Base-by-base conservation (phyloP, 1,140 invertebrate genomes). In the Paralvinella palmiformis region DNA sequence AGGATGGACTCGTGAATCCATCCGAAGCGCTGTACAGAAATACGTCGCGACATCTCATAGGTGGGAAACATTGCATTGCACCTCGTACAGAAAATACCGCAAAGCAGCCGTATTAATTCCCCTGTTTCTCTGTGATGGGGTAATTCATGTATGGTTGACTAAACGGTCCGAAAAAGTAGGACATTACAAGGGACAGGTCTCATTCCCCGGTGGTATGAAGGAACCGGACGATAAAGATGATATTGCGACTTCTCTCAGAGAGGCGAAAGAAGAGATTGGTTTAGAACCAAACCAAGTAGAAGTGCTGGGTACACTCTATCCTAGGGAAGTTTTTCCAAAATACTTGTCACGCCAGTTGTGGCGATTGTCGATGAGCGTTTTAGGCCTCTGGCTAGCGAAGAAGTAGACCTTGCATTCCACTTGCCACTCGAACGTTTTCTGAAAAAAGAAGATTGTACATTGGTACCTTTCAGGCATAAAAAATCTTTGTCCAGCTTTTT, bases 181-280 rank as follows among this genome's bases (percentile, higher is more conserved):
- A 1, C n/a, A n/a, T n/a, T 27, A 57, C 10, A 57, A 57, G 45
- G 66, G 68, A 6, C 44, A 68, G 29, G 55, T 69, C 3, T 61
- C 61, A 13, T 69, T 69, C 55, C 63, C 63, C 24, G 68, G 68
- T n/a, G 68, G 68, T n/a, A 69, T 45, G 61, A 36, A 62, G 20
- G 68, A 69, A 36, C 20, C 45, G 17, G n/a, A n/a, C n/a, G 68
- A 69, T 27, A 31, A 4, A 22, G 59, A 65, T n/a, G 68, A 64
- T 27, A 53, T 64, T 22, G 57, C 62, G 24, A 69, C 68, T 22
- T 55, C 60, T 6, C 22, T 69, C n/a, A 45, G 68, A 50, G 68
- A 69, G 48, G 66, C 68, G 17, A 32, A 53, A 15, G 68, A 69
- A 55, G 68, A 69, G 53, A 68, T 69, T 52, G 66, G 66, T 7